These are phyloP conservation scores for Beroe forskalii DNA, from an alignment of 37 sponge, comb jelly and placozoan species.

Conservation along the genomic window DNA sequence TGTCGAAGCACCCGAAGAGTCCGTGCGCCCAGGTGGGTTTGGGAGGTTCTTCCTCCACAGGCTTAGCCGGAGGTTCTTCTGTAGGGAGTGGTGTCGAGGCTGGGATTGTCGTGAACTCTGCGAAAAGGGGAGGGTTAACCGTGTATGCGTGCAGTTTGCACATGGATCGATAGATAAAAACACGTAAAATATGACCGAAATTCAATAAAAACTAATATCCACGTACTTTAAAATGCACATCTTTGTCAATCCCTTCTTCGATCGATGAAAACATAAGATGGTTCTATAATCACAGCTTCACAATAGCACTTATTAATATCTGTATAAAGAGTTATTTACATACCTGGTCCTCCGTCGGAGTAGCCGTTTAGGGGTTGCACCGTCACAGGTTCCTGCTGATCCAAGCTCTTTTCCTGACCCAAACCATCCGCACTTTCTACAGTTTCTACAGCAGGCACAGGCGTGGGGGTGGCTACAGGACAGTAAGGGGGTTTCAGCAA, in stretches of 20 bases:
- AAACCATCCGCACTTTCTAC: background rate
- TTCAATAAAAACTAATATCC: too few species aligned
- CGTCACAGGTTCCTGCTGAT: background rate
- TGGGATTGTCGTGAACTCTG: conserved; percentile 48
- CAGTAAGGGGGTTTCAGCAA: too few species aligned
- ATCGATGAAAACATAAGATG: too few species aligned
- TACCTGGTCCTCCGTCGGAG: conserved; percentile 14
- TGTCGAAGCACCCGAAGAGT: conserved; percentile 53
- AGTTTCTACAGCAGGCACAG: conserved; percentile 34
- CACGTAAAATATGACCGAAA: too few species aligned
- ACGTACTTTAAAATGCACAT: too few species aligned
- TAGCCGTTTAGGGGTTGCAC: background rate
- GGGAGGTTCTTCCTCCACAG: background rate
- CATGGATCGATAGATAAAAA: too few species aligned
- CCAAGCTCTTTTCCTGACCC: background rate
- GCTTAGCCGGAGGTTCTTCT: background rate
- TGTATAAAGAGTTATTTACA: too few species aligned
- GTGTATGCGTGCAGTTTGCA: too few species aligned
- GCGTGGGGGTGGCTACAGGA: background rate
- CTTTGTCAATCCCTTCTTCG: too few species aligned
- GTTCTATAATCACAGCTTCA: too few species aligned
- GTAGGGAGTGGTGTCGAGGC: conserved; percentile 7
- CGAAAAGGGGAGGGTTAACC: too few species aligned
- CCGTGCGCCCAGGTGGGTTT: conserved; percentile 44
- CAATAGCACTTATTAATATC: too few species aligned